Evolutionary conservation across 2,113 vertebrate genomes (phyloP).

Genomic region (Macrotis lagotis): DNA sequence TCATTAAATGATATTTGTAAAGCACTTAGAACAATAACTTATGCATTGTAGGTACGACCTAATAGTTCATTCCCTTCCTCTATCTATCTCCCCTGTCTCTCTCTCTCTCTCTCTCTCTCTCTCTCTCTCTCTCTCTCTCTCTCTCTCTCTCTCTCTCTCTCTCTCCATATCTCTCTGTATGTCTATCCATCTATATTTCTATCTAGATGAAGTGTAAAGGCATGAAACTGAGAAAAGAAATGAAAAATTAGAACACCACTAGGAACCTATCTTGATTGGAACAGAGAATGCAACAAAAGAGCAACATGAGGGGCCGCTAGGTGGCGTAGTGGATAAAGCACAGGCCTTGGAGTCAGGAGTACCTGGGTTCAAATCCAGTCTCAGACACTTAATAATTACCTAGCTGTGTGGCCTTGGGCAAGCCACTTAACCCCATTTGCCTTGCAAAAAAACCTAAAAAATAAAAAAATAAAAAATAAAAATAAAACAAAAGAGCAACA

Average conservation of each 20-base stretch:
- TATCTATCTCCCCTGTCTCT: background rate
- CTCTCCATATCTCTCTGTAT: background rate
- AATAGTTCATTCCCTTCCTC: background rate
- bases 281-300: no score
- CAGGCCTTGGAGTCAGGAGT: no score
- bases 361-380: no score
- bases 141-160: background rate
- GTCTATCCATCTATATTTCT: no score
- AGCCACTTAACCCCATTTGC: no score
- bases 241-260: background rate
- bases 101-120: background rate
- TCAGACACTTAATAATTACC: no score
- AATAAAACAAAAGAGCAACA: no score
- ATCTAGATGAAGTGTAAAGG: background rate
- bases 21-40: background rate
- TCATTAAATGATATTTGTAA: background rate
- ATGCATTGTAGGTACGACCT: background rate
- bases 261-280: background rate
- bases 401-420: no score
- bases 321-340: no score
- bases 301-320: no score
- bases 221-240: background rate
- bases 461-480: no score
- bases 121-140: background rate
- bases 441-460: no score